Conservation (phyloP, 2,113 vertebrate species). For the Neolamprologus sp. region DNA sequence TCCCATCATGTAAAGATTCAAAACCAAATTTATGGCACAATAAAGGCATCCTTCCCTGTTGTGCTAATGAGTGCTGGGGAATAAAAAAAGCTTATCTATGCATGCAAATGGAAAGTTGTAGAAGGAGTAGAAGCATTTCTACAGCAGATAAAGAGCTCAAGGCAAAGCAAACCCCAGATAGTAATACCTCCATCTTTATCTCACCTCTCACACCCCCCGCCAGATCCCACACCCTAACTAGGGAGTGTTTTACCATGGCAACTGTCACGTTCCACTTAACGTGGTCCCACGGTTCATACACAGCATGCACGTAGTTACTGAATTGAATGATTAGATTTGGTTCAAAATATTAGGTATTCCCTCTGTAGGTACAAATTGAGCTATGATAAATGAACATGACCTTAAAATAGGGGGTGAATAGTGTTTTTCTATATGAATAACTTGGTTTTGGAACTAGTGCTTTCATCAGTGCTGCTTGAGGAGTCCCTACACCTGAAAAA, state of each 20-base stretch:
- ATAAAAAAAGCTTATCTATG: constrained; percentile 24
- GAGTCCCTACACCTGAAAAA: background rate
- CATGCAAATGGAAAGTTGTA: constrained; percentile 7
- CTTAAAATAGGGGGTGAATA: background rate
- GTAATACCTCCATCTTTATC: constrained; percentile 63
- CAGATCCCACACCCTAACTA: constrained; percentile 57
- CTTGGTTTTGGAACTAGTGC: background rate
- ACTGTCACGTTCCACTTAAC: constrained; percentile 4
- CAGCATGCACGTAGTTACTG: background rate
- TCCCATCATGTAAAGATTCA: background rate
- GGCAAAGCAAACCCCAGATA: constrained; percentile 44
- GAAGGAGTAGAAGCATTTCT: constrained; percentile 8
- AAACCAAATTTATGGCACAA: background rate
- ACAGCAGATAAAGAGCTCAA: constrained; percentile 54
- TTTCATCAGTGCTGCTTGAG: background rate
- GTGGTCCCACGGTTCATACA: background rate
- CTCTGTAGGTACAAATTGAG: background rate
- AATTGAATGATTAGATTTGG: background rate
- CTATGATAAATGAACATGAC: constrained; percentile 2
- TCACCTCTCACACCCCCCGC: constrained; percentile 23
- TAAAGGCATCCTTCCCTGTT: background rate
- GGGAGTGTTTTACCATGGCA: constrained; percentile 27
- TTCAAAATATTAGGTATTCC: background rate
- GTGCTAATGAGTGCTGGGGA: background rate
- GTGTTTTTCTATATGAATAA: background rate